Evolutionary conservation across 1,140 invertebrate genomes (phyloP), one percentile per base, ranked within the genome.

Genomic region (Tribolium castaneum): DNA sequence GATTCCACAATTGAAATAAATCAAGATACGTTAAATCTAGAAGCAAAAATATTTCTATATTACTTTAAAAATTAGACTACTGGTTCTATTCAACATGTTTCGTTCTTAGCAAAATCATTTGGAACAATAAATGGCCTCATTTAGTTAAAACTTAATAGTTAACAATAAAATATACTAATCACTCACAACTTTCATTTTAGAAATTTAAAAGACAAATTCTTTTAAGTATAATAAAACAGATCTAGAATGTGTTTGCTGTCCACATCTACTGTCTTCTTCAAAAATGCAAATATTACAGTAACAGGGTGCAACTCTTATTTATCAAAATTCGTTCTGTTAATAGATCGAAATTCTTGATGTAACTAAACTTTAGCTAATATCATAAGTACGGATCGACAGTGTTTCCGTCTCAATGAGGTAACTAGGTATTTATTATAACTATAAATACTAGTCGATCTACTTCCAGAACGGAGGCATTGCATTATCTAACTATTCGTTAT

Each of bases 401-500:
- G 70, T 30, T 62, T 35, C 70, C 50, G 14, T 30, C 34, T 49
- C n/a, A 54, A 75, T 78, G 77, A 80, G 80, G 81, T 82, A 82
- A 82, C 80, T 81, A 82, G 78, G 70, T 81, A 79, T 80, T 81
- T 75, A 39, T 77, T 79, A 75, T 30, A 71, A 75, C 77, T 78
- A 82, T 78, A 76, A 78, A 80, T 79, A 77, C 74, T 78, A 82
- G 76, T 78, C 54, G 56, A 80, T 77, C 77, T 80, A 76, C 39
- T 80, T 81, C 76, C 74, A 39, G 76, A 80, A 81, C 77, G 75
- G 59, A 75, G 49, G 12, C 30, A 66, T 73, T 51, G 35, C 7
- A 52, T 74, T 19, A 78, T 25, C 19, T 14, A 52, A 81, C 86
- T 93, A 94, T 91, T 95, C 94, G 88, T 92, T 95, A 86, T 97